A percentile compares a stretch with the other conserved stretches of the same genome.
phyloP scores from a whole-genome alignment of 2,797 vertebrate species.

The Liasis olivaceus region DNA sequence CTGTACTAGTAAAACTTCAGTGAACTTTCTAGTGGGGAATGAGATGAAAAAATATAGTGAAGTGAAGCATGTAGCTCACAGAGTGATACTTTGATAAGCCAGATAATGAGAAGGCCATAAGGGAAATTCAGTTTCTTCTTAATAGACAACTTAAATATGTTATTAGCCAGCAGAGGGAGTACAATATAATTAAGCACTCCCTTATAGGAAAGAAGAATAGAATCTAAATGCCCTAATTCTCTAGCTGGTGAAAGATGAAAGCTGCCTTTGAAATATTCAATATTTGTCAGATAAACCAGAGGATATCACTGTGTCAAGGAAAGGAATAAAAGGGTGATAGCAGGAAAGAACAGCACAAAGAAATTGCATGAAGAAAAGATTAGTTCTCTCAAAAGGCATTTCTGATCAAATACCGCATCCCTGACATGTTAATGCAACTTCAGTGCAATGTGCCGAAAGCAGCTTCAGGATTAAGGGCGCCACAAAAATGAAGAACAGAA shows the following conservation, averaged over 20 bases:
- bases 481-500: background rate
- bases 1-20: background rate
- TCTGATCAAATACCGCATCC: conserved; percentile 6
- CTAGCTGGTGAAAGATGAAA: conserved; percentile 25
- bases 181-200: conserved; percentile 46
- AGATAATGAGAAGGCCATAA: background rate
- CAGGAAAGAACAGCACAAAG: conserved; percentile 11
- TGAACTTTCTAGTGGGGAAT: background rate
- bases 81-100: background rate
- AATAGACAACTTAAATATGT: conserved; percentile 34
- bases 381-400: conserved; percentile 5
- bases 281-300: background rate
- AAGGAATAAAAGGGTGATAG: conserved; percentile 13
- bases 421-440: background rate
- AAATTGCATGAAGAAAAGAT: background rate
- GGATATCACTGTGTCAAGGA: background rate
- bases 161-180: conserved; percentile 38
- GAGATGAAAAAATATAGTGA: background rate
- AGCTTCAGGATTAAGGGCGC: background rate
- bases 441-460: background rate
- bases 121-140: conserved; percentile 39
- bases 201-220: conserved; percentile 31
- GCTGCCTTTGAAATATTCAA: conserved; percentile 16
- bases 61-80: background rate
- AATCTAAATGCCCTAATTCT: conserved; percentile 26